Conservation (phyloP, 2,888 invertebrate genomes). For the Homarus gammarus region DNA sequence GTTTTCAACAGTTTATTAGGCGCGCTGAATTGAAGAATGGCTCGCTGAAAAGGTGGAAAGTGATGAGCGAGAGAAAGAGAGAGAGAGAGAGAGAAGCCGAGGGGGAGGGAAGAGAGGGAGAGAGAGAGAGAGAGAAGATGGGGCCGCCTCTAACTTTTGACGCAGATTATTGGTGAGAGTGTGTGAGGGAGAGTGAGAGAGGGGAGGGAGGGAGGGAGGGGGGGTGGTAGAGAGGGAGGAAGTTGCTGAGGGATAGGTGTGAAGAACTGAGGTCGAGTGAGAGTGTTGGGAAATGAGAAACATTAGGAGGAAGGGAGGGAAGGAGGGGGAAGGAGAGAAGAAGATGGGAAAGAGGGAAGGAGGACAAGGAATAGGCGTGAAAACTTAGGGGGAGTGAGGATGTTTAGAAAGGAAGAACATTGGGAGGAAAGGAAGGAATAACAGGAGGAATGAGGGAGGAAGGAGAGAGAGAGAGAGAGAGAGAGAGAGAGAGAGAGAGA, state of each 20-base stretch:
- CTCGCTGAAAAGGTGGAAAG: slow-evolving; percentile 59
- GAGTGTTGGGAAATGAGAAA: neutral
- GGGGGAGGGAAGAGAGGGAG: slow-evolving; percentile 3
- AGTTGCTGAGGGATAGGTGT: neutral
- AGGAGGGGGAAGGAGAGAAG: neutral
- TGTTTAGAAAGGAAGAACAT: neutral
- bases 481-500: neutral
- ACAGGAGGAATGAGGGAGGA: neutral
- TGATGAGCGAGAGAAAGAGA: slow-evolving; percentile 64
- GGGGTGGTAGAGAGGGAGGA: neutral
- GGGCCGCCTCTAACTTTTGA: neutral
- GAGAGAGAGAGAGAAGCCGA: slow-evolving; percentile 16
- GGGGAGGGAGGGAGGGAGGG: neutral
- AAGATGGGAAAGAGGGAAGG: neutral
- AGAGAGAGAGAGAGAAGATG: neutral
- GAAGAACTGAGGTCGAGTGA: neutral
- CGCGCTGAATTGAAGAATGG: slow-evolving; percentile 74
- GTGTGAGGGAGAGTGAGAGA: slow-evolving; percentile 19
- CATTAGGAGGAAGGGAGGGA: neutral
- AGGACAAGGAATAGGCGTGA: neutral
- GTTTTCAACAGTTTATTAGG: slow-evolving; percentile 75
- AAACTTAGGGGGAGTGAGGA: neutral
- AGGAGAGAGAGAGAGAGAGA: neutral
- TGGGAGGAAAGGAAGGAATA: neutral
- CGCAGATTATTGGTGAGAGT: neutral